Evolutionary conservation across 2,888 invertebrate genomes (phyloP).

Genomic region (Cephus runcator): DNA sequence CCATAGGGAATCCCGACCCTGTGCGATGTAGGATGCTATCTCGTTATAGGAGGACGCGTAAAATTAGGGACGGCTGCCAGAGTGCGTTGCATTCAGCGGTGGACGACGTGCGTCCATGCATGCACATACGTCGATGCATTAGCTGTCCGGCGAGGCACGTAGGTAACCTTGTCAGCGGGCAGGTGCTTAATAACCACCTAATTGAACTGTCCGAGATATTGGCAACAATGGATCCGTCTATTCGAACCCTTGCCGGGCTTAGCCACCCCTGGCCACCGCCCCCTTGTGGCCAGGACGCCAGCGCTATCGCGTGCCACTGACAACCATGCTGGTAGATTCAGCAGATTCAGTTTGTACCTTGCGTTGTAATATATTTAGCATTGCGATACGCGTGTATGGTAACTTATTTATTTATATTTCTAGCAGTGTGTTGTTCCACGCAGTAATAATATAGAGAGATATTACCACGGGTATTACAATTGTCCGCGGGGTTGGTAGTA

Average conservation of each 20-base stretch:
- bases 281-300: not conserved
- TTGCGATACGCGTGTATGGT: not conserved
- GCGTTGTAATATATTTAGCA: not conserved
- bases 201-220: constrained; percentile 55
- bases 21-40: not conserved
- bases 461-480: not conserved
- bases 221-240: constrained; percentile 35
- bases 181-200: constrained; percentile 54
- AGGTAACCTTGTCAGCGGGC: constrained; percentile 44
- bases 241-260: not conserved
- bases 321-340: not conserved
- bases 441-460: not conserved
- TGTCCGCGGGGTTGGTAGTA: not conserved
- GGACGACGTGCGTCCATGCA: not conserved
- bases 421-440: too few species aligned
- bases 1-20: not conserved
- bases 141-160: constrained; percentile 38
- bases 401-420: too few species aligned
- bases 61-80: not conserved
- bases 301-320: not conserved
- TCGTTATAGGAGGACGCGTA: not conserved
- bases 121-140: constrained; percentile 2
- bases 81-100: constrained; percentile 1
- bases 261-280: not conserved
- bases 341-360: not conserved